Base-by-base conservation (phyloP, 2,797 vertebrate genomes). In the Momotus momota region DNA sequence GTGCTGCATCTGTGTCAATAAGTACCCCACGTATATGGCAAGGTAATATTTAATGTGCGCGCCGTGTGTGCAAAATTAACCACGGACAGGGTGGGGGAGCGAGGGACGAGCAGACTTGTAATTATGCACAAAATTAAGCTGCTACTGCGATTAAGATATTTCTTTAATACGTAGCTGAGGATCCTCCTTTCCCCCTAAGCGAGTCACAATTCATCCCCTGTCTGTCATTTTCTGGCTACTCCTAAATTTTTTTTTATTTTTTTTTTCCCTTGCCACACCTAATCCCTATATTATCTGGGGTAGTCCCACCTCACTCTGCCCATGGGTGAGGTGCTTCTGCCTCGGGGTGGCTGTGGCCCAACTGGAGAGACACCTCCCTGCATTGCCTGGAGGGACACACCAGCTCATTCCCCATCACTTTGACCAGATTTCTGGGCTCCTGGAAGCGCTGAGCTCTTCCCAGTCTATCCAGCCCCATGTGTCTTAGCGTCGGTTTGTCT, bases 1-100 rank as follows among this genome's bases (percentile, higher is more conserved):
- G 98, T 95, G 95, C 98, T 98, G 98, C 98, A 98, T 97, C 97
- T 98, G 98, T 99, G 98, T 98, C 98, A 99, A 99, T 98, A 99
- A 98, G 98, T 97, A 97, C 97, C 96, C 98, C 97, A 52, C 74
- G 86, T 71, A 88, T 92, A 96, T 23, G 91, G 96, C 95, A 95
- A 95, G 96, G 96, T 71, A 97, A 97, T 94, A 94, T 96, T 95
- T 95, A 97, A 96, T 84, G 93, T 64, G 95, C 97, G 96, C 97
- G 92, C 35, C 81, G 96, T 88, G 91, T 95, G 98, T 95, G 96
- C 90, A 97, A 96, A 98, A 98, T 98, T 97, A 96, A 88, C 95
- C 96, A 94, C 94, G 91, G 97, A 75, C 94, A 67, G 86, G 86
- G 88, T 4, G 92, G 94, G 91, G 80, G 81, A 73, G 43, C 1